A percentile compares a stretch with the other conserved stretches of the same genome.
Evolutionary conservation across 2,113 vertebrate species (phyloP).

Genomic region (Panthera uncia): DNA sequence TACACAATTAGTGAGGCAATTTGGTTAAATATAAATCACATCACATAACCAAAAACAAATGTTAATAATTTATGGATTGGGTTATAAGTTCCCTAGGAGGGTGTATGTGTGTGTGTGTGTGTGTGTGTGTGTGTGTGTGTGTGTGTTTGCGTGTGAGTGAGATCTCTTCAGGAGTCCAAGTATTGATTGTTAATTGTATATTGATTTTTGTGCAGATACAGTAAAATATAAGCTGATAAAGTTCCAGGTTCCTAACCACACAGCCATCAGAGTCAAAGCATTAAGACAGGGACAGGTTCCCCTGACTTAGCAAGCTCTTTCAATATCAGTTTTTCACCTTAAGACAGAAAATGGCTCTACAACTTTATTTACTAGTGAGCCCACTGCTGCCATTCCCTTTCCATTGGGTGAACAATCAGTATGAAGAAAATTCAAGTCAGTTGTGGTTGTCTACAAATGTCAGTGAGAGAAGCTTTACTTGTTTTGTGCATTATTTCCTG

Average conservation of each 20-base stretch:
- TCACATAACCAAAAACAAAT: background rate
- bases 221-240: constrained; percentile 44
- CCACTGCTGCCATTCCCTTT: background rate
- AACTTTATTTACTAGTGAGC: background rate
- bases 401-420: background rate
- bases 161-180: background rate
- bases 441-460: background rate
- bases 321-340: background rate
- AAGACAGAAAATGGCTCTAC: background rate
- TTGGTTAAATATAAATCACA: background rate
- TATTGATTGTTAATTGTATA: constrained; percentile 55
- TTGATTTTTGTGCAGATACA: constrained; percentile 57
- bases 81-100: background rate
- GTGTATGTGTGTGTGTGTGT: no score
- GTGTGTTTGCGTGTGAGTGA: background rate
- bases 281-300: background rate
- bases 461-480: background rate
- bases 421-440: constrained; percentile 10
- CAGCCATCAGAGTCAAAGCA: background rate
- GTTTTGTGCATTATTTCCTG: constrained; percentile 36
- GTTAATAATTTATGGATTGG: background rate
- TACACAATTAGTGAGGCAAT: background rate
- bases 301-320: constrained; percentile 38
- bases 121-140: background rate
- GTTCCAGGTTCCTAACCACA: constrained; percentile 11